A percentile compares a stretch with the other conserved stretches of the same genome.
Conservation (phyloP, 2,888 invertebrate species). For the Parasteatoda lunata region DNA sequence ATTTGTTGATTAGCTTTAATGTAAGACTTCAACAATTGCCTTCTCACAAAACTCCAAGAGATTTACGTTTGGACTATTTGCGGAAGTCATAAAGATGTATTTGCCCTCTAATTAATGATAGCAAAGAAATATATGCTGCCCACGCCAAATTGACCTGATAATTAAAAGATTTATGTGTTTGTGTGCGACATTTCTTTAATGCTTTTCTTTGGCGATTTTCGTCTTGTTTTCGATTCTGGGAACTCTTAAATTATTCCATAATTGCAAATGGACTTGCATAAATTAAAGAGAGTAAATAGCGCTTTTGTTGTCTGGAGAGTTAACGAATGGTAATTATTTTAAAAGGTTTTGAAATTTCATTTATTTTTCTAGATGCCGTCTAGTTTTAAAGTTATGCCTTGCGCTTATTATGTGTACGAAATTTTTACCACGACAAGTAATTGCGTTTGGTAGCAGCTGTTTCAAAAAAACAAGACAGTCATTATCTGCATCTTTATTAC, state of each 20-base stretch:
- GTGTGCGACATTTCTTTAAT: background rate
- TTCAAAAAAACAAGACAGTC: too few species aligned
- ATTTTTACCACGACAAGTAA: too few species aligned
- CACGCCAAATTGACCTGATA: constrained; percentile 9
- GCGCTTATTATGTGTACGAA: too few species aligned
- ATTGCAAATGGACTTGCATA: too few species aligned
- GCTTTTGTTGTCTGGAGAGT: background rate
- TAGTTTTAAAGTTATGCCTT: too few species aligned
- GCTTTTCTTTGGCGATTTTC: background rate
- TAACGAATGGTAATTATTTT: background rate
- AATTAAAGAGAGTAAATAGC: too few species aligned
- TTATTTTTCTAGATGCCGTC: too few species aligned
- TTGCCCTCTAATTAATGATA: constrained; percentile 38
- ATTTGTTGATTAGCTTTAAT: constrained; percentile 1
- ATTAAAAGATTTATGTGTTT: constrained; percentile 45
- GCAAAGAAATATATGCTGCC: constrained; percentile 37
- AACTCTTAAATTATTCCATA: too few species aligned
- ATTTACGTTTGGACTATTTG: constrained; percentile 47
- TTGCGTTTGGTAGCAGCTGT: too few species aligned
- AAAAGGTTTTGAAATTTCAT: background rate
- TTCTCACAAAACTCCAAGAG: constrained; percentile 3
- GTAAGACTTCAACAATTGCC: background rate
- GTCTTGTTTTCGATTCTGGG: too few species aligned
- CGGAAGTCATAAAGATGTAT: constrained; percentile 43
- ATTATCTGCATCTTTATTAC: too few species aligned